phyloP scores from a whole-genome alignment of 2,113 vertebrate genomes.

The Ameiurus melas region DNA sequence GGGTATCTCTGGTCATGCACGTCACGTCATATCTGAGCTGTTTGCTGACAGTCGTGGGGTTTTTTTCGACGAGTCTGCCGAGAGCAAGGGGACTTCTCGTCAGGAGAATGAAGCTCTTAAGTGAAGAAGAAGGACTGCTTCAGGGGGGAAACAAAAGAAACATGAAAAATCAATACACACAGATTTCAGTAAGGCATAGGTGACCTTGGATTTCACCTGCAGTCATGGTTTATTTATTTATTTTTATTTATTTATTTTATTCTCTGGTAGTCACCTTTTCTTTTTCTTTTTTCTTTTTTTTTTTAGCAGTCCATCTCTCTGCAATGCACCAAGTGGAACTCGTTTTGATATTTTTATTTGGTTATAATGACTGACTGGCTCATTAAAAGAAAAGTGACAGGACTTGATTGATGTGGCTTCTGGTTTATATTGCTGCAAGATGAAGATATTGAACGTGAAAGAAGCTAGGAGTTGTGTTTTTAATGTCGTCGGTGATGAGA shows the following conservation, averaged over 20 bases:
- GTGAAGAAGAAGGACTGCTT: constrained; percentile 32
- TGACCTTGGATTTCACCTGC: constrained; percentile 50
- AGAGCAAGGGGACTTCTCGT: not conserved
- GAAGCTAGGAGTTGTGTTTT: not conserved
- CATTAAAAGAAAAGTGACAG: not conserved
- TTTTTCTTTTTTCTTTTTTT: not conserved
- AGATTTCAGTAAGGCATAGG: constrained; percentile 31
- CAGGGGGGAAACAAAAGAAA: constrained; percentile 22
- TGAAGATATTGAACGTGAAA: not conserved
- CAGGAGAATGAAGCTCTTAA: constrained; percentile 35
- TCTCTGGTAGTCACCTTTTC: not conserved
- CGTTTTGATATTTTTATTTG: not conserved
- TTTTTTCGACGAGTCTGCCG: not conserved
- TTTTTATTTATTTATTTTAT: not conserved
- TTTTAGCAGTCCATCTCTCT: constrained; percentile 9
- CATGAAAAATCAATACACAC: constrained; percentile 44
- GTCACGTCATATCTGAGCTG: constrained; percentile 3
- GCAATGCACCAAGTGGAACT: constrained; percentile 41
- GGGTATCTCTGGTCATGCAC: not conserved
- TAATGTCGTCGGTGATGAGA: not conserved
- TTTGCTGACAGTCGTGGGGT: not conserved
- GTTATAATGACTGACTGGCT: not conserved
- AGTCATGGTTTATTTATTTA: not conserved
- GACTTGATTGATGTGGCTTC: not conserved
- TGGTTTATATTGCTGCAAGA: not conserved